phyloP scores from a whole-genome alignment of 2,888 invertebrate species.

The Amphipoea oculea region DNA sequence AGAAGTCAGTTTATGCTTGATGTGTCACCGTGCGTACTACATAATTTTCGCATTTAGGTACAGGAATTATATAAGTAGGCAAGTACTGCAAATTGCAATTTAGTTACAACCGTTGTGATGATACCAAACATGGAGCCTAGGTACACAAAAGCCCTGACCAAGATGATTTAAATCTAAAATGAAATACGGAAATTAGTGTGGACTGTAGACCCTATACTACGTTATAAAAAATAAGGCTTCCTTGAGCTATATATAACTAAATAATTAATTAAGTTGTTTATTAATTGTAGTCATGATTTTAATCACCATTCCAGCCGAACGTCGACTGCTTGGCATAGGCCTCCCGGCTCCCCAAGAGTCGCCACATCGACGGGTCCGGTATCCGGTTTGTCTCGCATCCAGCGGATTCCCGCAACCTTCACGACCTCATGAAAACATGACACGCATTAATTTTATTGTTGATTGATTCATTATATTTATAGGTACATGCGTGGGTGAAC shows the following conservation, averaged over 20 bases:
- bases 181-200: background rate
- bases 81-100: background rate
- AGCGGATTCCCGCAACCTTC: background rate
- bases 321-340: background rate
- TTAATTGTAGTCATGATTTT: background rate
- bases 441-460: background rate
- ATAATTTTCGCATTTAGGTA: background rate
- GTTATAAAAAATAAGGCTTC: background rate
- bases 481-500: background rate
- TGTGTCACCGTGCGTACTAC: background rate
- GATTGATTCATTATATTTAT: background rate
- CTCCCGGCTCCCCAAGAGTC: background rate
- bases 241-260: background rate
- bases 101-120: constrained; percentile 1
- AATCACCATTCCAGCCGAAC: background rate
- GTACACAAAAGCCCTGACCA: background rate
- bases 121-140: background rate
- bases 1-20: no score
- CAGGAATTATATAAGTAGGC: background rate
- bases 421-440: no score
- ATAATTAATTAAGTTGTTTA: no score
- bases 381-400: background rate
- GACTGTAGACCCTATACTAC: background rate
- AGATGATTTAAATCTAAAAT: background rate
- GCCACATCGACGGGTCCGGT: background rate